Evolutionary conservation across 2,797 vertebrate species (phyloP), one percentile per base, ranked within the genome.

Genomic region (Emys orbicularis): DNA sequence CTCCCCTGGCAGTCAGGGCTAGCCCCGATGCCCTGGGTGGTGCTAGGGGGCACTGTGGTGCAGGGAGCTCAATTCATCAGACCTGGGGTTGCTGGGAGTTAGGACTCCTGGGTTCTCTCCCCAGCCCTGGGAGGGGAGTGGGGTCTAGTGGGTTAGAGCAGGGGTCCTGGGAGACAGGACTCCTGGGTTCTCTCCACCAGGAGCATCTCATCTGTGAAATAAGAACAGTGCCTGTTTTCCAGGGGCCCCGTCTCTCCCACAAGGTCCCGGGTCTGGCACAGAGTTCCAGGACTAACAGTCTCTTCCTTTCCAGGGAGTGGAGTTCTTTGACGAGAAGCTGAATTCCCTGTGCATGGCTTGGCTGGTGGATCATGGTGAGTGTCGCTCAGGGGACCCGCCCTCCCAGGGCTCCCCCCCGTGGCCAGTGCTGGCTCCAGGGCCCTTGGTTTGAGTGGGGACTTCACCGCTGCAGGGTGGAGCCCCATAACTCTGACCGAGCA

Each of bases 291-390:
- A 23, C 54, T 37, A 6, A 37, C 29, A 6, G 7, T 77, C 34
- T 84, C 18, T 53, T 76, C 52, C 56, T 47, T 61, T 57, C 19
- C 50, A 98, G 98, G 98, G 98, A 0, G 98, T 98, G 41, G 98
- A 98, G 90, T 98, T 98, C 93, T 98, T 98, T 16, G 98, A 98
- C 12, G 98, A 98, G 96, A 98, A 98, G 68, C 97, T 98, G 57
- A 98, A 98, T 95, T 98, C 98, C 3, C 90, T 98, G 56, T 98
- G 98, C 96, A 98, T 98, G 98, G 98, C 98, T 23, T 98, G 98
- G 98, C 97, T 98, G 11, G 98, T 98, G 47, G 98, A 98, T 91
- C 98, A 98, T 0, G 98, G 98, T 98, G 94, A 97, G 98, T 37
- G 3, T 27, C 34, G 53, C 29, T 31, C 3, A 7, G 12, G 65